Conservation (phyloP, 2,113 vertebrate species). For the Bagarius yarrelli region DNA sequence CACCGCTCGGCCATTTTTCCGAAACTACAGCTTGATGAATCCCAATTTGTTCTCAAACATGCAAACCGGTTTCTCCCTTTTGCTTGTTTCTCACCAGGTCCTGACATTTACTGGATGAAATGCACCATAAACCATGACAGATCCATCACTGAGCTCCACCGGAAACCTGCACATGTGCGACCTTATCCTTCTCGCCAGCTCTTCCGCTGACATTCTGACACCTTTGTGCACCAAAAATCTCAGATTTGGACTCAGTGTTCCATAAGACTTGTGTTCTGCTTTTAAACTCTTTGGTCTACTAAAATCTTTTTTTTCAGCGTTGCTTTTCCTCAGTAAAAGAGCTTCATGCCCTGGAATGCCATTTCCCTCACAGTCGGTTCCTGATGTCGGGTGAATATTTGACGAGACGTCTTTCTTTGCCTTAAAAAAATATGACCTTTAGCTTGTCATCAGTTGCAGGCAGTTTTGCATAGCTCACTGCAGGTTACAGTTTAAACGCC, state of each 20-base stretch:
- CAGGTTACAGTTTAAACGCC: neutral
- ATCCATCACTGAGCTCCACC: conserved; percentile 13
- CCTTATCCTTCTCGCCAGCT: conserved; percentile 14
- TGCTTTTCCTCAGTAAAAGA: neutral
- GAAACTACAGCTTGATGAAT: conserved; percentile 10
- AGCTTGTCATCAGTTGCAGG: neutral
- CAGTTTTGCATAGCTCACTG: conserved; percentile 15
- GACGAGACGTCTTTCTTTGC: conserved; percentile 12
- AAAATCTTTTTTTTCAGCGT: conserved; percentile 1
- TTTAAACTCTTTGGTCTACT: conserved; percentile 16
- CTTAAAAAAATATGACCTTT: conserved; percentile 25
- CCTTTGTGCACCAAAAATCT: conserved; percentile 9
- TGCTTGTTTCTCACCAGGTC: conserved; percentile 4
- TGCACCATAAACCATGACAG: conserved; percentile 14
- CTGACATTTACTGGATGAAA: conserved; percentile 14
- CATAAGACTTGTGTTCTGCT: conserved; percentile 7
- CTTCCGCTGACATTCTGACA: conserved; percentile 8
- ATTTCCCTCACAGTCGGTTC: neutral
- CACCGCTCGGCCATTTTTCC: conserved; percentile 3
- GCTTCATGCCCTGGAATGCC: conserved; percentile 13
- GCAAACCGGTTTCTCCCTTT: neutral
- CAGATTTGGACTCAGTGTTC: neutral
- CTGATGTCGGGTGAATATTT: conserved; percentile 8
- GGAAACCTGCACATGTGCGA: neutral
- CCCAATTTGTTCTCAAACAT: conserved; percentile 8